These are phyloP conservation scores for Nothobranchius furzeri DNA, from an alignment of 2,113 vertebrate genomes.

Conservation along the genomic window DNA sequence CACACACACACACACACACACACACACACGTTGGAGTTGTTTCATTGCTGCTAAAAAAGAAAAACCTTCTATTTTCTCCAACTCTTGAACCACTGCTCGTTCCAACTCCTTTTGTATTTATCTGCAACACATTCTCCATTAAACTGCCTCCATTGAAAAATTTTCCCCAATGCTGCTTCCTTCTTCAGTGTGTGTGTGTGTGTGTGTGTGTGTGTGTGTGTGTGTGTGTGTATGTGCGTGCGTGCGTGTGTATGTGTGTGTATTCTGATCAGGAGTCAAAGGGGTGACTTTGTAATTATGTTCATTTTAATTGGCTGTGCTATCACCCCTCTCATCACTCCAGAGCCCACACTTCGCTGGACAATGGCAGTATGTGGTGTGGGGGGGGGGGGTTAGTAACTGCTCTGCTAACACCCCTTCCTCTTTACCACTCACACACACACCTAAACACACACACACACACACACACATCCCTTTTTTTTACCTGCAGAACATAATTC, in stretches of 20 bases:
- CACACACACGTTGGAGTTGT: too few species aligned
- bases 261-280: constrained; percentile 80
- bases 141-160: constrained; percentile 6
- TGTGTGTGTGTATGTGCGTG: constrained; percentile 45
- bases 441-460: constrained; percentile 17
- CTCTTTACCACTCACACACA: background rate
- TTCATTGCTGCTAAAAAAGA: too few species aligned
- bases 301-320: constrained; percentile 84
- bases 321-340: constrained; percentile 79
- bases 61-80: background rate
- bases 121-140: background rate
- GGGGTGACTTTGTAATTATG: constrained; percentile 85
- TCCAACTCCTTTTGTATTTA: background rate
- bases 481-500: constrained; percentile 70
- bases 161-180: constrained; percentile 8
- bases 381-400: constrained; percentile 30
- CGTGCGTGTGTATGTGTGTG: constrained; percentile 59
- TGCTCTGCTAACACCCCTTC: constrained; percentile 41
- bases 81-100: background rate
- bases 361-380: constrained; percentile 70
- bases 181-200: constrained; percentile 45
- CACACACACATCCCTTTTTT: constrained; percentile 16
- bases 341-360: constrained; percentile 66
- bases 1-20: too few species aligned
- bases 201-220: constrained; percentile 45